These are phyloP conservation scores for Vespertilio murinus DNA, from an alignment of 2,797 vertebrate genomes.

Conservation along the genomic window DNA sequence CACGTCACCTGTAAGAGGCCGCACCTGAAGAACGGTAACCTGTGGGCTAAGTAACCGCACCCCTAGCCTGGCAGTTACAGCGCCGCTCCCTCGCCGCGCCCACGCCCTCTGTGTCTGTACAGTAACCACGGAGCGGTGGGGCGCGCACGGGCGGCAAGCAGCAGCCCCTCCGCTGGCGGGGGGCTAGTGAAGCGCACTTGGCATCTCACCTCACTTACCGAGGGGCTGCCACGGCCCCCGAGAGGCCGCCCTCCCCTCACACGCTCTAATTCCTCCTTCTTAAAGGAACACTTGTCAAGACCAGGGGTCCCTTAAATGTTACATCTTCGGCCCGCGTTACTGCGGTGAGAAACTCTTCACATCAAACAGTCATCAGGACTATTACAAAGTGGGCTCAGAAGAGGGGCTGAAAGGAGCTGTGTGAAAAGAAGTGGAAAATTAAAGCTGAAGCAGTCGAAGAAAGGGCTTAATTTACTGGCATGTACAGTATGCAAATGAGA, in stretches of 20 bases:
- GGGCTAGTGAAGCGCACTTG: background rate
- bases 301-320: slow-evolving; percentile 97
- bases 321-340: slow-evolving; percentile 95
- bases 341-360: slow-evolving; percentile 92
- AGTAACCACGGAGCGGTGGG: background rate
- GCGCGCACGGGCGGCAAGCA: background rate
- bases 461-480: slow-evolving; percentile 99
- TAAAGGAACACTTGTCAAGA: slow-evolving; percentile 93
- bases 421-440: slow-evolving; percentile 99
- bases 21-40: slow-evolving; percentile 10
- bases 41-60: slow-evolving; percentile 7
- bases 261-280: slow-evolving; percentile 91
- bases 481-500: slow-evolving; percentile 99
- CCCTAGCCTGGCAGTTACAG: background rate
- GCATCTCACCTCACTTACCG: slow-evolving; percentile 64
- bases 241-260: slow-evolving; percentile 80
- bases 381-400: slow-evolving; percentile 94
- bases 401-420: slow-evolving; percentile 89
- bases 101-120: too few species aligned
- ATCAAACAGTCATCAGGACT: slow-evolving; percentile 96
- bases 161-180: background rate
- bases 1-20: background rate
- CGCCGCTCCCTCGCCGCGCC: too few species aligned
- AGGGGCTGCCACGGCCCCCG: slow-evolving; percentile 47
- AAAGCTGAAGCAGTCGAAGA: slow-evolving; percentile 97